Base-by-base conservation (phyloP, 2,113 vertebrate species). In the Cacatua alba region DNA sequence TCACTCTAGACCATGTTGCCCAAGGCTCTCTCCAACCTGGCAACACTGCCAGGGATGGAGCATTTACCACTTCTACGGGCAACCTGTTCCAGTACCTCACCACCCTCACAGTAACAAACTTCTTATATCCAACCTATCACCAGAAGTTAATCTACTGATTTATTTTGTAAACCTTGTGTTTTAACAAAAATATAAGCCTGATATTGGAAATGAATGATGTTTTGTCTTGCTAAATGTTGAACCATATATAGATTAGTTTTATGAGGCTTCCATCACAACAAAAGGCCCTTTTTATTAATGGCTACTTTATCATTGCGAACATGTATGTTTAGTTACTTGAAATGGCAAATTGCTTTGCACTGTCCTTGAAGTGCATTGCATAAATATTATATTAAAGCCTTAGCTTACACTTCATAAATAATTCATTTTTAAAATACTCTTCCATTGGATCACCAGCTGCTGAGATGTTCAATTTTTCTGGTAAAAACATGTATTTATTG, bases 351-450 rank as follows among this genome's bases (percentile, higher is more conserved):
- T 93, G 96, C 91, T 96, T 92, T 93, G 86, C 74, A 43, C 72
- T 94, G 97, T 95, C 97, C 97, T 98, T 97, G 95, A 98, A 97
- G 95, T 88, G 86, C 51, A 97, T 53, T 68, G 86, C 96, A 98
- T 97, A 98, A 98, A 98, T 98, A 98, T 95, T 98, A 90, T 82
- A 98, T 98, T 96, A 95, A 94, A 97, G 93, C 95, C 88, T 94
- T 97, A 97, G 95, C 94, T 97, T 97, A 97, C 88, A 97, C 86
- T 97, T 96, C 93, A 97, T 98, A 97, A 98, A 98, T 98, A 97
- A 98, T 98, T 97, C 94, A 98, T 88, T 95, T 97, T 49, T 63
- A 97, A 98, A 98, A 94, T 87, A 90, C 85, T 93, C 77, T 81
- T 97, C 94, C 59, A 43, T 39, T 55, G 97, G 96, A 84, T 94